Evolutionary conservation across 30 jellyfish, hydroid and myxozoan species (phyloP), one percentile per base, ranked within the genome.

Genomic region (Aurelia aurita): DNA sequence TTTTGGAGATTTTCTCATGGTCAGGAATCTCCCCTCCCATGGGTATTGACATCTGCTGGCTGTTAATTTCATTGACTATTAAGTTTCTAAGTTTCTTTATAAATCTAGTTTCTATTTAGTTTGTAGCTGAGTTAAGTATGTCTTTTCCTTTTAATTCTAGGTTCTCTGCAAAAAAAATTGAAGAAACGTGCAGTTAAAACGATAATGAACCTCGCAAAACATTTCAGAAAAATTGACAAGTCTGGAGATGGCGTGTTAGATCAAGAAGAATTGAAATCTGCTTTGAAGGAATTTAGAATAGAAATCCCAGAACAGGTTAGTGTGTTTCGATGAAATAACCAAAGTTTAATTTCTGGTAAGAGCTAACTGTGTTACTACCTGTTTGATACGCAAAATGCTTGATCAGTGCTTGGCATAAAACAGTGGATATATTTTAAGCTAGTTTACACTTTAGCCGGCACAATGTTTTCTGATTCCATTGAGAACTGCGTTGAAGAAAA

Each of bases 181-280:
- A 70, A 72, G 69, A 80, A 87, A 61, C 90, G 98, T 28, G 98
- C 90, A 25, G 76, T 88, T 13, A 91, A 73, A 75, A 91, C 96
- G 26, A 26, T 91, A 79, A 81, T 78, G 45, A 79, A 66, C 72
- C 79, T 91, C 34, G 89, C 75, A 39, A 72, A 86, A 47, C 91
- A 85, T 82, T 86, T 91, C 61, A 80, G 66, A 59, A 85, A 47
- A 53, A 18, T 77, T 18, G 96, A 91, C 46, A 76, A 86, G 71
- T 82, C 94, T 18, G 95, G 94, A 3, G 96, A 77, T 20, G 96
- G 96, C 14, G 72, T 80, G 21, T 57, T 91, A 23, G 91, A 74
- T 44, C 54, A 71, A 59, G 93, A 83, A 9, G 96, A 85, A 74
- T 82, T 91, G 32, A 70, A 31, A 28, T 71, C 79, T n/a, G 96